Percentiles rank a stretch among this genome's conserved stretches.
phyloP scores from a whole-genome alignment of 1,140 invertebrate species.

The Tetranychus cinnabarinus region DNA sequence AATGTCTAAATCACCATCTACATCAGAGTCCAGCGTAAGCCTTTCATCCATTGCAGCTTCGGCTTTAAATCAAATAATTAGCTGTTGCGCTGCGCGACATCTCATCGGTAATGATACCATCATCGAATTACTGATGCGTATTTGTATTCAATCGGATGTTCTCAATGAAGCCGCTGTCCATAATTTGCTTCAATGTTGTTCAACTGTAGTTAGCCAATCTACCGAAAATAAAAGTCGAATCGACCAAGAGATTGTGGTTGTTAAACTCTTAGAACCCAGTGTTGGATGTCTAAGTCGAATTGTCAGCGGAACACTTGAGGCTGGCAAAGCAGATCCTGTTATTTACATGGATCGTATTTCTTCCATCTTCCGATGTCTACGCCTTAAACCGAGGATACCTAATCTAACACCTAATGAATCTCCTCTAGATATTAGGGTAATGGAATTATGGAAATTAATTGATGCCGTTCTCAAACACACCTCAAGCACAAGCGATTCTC shows the following conservation, averaged over 20 bases:
- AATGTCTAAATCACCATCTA: not conserved
- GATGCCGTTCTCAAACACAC: not conserved
- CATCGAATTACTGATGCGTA: slow-evolving; percentile 3
- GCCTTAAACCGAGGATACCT: not conserved
- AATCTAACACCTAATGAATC: not conserved
- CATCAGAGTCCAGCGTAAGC: not conserved
- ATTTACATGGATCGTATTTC: slow-evolving; percentile 77
- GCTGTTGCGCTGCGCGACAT: not conserved
- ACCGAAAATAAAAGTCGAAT: not conserved
- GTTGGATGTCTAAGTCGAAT: not conserved
- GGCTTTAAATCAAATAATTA: slow-evolving; percentile 3
- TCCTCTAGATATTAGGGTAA: not conserved
- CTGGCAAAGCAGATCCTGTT: slow-evolving; percentile 32
- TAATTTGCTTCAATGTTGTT: slow-evolving; percentile 6
- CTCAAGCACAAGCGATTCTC: slow-evolving; percentile 29
- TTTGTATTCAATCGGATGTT: slow-evolving; percentile 6
- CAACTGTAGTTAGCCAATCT: slow-evolving; percentile 1
- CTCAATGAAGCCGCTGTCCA: not conserved
- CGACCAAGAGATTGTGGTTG: slow-evolving; percentile 6
- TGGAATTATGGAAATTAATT: slow-evolving; percentile 7
- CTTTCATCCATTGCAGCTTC: slow-evolving; percentile 1
- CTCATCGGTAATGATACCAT: slow-evolving; percentile 2
- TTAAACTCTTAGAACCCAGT: not conserved
- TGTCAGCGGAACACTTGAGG: not conserved
- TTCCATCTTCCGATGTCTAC: slow-evolving; percentile 40